Conservation (phyloP, 2,113 vertebrate genomes). For the Sorex araneus region DNA sequence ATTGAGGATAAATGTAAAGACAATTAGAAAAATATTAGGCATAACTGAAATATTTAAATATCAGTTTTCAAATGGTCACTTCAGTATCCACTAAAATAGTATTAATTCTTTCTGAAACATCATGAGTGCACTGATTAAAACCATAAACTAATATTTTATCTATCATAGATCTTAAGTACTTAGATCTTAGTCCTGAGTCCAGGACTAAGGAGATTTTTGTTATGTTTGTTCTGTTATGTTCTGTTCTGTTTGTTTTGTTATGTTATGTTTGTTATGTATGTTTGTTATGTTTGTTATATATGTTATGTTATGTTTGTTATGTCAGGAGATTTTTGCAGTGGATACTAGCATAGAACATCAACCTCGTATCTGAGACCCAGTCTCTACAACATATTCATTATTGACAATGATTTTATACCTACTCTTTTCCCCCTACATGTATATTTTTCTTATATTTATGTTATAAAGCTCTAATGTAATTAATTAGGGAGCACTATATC, state of each 20-base stretch:
- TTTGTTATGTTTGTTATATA: no score
- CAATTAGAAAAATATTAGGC: conserved; percentile 58
- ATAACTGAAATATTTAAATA: conserved; percentile 67
- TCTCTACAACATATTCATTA: background rate
- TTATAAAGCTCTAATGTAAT: background rate
- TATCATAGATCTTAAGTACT: conserved; percentile 5
- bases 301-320: no score
- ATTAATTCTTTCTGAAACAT: conserved; percentile 58
- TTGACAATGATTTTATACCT: background rate
- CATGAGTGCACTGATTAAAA: conserved; percentile 48
- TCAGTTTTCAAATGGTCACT: conserved; percentile 53
- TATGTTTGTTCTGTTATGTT: no score
- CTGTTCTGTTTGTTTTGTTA: no score
- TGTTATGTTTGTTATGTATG: no score
- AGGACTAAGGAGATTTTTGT: no score
- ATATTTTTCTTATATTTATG: background rate
- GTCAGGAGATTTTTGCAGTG: background rate
- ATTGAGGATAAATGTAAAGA: conserved; percentile 43
- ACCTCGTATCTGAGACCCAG: conserved; percentile 18
- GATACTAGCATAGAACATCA: background rate
- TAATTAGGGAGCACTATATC: background rate
- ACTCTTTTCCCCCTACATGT: background rate
- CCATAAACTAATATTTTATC: background rate
- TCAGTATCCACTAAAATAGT: conserved; percentile 56
- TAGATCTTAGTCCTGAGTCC: background rate